Base-by-base conservation (phyloP, 2,113 vertebrate genomes). In the Cryptoleucopteryx plumbea region DNA sequence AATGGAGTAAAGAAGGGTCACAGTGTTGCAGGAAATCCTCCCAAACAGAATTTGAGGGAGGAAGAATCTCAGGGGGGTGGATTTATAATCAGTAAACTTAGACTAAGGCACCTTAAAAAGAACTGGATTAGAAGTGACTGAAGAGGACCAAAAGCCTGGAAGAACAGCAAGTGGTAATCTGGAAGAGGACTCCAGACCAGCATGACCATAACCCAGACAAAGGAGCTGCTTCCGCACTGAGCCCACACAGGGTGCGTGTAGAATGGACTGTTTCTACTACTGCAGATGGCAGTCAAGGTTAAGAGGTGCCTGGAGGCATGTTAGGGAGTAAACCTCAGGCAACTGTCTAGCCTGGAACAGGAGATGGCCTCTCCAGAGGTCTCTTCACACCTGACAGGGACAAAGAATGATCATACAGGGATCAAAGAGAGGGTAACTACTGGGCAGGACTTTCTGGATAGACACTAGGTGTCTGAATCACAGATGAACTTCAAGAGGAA, bases 231-330 rank as follows among this genome's bases (percentile, higher is more conserved):
- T 62, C 58, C 86, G 52, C 72, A 63, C 48, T 34, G 42, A 74
- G 31, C 20, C 32, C 65, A 20, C 26, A 11, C 1, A 3, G 20
- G 7, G 3, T 16, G 22, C 47, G 7, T 0, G 17, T 3, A 45
- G 50, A 70, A 48, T 9, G 7, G 31, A 59, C 31, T 87, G 45
- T 43, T 87, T 12, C 85, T 78, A 59, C 68, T 70, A 82, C 68
- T 75, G 27, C 59, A 88, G 58, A 29, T 65, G 58, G 59, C 53
- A 84, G 38, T 19, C 50, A 87, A 53, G 42, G 23, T 32, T 56
- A 52, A 55, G 48, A 77, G 45, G 42, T 53, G 16, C 38, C 50
- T 78, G 63, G 38, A 73, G 27, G 34, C 15, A 67, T 2, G 6
- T 19, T 88, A 36, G 29, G 67, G 68, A 86, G 25, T 32, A 66